These are phyloP conservation scores for Gonatopus flavifemur DNA, from an alignment of 1,140 invertebrate species.

Conservation along the genomic window DNA sequence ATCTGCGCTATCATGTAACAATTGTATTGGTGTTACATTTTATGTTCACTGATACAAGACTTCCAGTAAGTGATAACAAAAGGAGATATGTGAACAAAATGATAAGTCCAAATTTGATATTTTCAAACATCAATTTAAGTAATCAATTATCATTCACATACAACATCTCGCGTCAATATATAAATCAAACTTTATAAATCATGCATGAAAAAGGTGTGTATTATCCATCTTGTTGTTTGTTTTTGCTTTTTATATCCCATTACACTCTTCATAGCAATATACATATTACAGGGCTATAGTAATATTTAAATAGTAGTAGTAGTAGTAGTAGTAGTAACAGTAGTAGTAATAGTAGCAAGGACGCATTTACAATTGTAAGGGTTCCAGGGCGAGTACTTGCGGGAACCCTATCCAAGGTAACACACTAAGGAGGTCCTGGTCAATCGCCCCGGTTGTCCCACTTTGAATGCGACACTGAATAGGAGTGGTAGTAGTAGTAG, in stretches of 20 bases:
- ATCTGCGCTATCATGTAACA: too few relatives aligned
- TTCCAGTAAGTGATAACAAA: too few relatives aligned
- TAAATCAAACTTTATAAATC: conserved; percentile 26
- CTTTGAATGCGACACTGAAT: too few relatives aligned
- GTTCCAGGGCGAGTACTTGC: conserved; percentile 29
- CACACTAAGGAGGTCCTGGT: conserved; percentile 13
- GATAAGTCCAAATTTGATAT: conserved; percentile 16
- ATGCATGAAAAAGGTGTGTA: conserved; percentile 36
- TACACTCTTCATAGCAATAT: conserved; percentile 33
- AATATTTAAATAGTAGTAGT: too few relatives aligned
- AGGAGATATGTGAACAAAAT: too few relatives aligned
- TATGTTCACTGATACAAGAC: too few relatives aligned
- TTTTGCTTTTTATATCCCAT: conserved; percentile 13
- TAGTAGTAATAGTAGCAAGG: conserved; percentile 39
- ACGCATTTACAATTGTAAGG: conserved; percentile 36
- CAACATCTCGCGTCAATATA: conserved; percentile 25
- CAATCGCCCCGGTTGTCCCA: conserved; percentile 15
- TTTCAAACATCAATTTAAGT: conserved; percentile 31
- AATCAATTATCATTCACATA: conserved; percentile 28
- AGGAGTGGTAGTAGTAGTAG: too few relatives aligned
- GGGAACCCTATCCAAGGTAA: conserved; percentile 10
- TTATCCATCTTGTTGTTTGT: conserved; percentile 16
- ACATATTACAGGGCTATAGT: conserved; percentile 36
- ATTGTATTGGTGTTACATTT: too few relatives aligned
- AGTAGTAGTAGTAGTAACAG: too few relatives aligned